Percentiles rank a stretch among this genome's conserved stretches.
Evolutionary conservation across 2,888 invertebrate genomes (phyloP).

Genomic region (Gastrophysa polygoni): DNA sequence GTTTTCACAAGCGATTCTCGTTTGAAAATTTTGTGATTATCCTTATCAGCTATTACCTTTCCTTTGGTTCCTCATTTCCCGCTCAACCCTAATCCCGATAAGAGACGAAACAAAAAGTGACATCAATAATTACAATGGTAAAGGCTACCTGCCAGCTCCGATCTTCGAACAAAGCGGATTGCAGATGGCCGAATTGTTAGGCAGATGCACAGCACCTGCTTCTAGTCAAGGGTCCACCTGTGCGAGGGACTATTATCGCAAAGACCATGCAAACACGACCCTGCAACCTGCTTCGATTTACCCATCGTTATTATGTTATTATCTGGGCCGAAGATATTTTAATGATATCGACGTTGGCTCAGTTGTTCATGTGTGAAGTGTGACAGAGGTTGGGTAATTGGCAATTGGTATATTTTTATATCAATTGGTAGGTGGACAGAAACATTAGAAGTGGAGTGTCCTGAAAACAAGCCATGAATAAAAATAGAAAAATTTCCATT

Average conservation of each 20-base stretch:
- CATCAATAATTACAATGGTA: background rate
- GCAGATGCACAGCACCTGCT: constrained; percentile 37
- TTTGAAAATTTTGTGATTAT: no score
- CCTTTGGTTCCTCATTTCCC: background rate
- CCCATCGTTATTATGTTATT: constrained; percentile 36
- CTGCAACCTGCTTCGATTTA: constrained; percentile 34
- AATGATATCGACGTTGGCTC: constrained; percentile 14
- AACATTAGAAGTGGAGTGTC: no score
- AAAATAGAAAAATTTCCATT: no score
- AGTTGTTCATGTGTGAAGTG: constrained; percentile 28
- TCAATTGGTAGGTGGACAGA: no score
- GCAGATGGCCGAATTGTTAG: constrained; percentile 21
- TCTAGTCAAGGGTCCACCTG: constrained; percentile 33
- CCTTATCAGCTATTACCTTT: no score
- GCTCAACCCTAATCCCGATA: no score
- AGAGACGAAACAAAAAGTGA: background rate
- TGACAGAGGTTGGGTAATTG: constrained; percentile 13
- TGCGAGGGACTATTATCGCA: constrained; percentile 28
- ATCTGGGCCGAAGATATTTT: constrained; percentile 24
- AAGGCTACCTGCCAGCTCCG: background rate
- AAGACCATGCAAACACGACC: constrained; percentile 35
- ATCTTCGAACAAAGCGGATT: constrained; percentile 28
- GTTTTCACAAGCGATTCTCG: no score
- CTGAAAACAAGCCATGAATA: no score
- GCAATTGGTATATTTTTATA: no score